Percentiles rank a stretch among this genome's conserved stretches.
phyloP scores from a whole-genome alignment of 2,113 vertebrate species.

The Gorsachius goisagi region DNA sequence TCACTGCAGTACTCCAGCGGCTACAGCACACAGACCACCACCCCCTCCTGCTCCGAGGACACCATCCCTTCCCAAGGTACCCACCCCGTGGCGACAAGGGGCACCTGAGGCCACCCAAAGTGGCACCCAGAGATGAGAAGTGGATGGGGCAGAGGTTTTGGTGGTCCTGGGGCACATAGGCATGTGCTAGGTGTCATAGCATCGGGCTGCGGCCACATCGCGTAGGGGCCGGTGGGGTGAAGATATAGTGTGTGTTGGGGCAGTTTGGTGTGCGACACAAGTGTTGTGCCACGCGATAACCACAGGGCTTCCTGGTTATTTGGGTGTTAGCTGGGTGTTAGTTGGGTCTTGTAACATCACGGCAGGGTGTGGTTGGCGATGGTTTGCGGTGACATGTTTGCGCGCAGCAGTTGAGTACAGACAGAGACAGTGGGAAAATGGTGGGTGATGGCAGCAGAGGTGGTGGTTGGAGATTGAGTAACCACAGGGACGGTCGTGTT shows the following conservation, averaged over 20 bases:
- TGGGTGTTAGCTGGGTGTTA: not conserved
- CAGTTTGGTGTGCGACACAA: not conserved
- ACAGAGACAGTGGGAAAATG: not conserved
- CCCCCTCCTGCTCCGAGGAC: conserved; percentile 95
- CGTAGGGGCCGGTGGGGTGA: rapidly evolving
- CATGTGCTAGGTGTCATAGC: rapidly evolving
- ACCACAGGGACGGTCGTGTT: not conserved
- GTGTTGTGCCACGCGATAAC: rapidly evolving
- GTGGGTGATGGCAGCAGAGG: not conserved
- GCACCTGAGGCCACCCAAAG: not conserved
- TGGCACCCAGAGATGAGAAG: not conserved
- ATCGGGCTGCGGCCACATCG: rapidly evolving
- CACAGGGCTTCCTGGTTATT: not conserved
- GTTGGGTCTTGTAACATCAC: not conserved
- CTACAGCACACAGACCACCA: conserved; percentile 96
- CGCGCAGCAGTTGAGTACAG: not conserved
- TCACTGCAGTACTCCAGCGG: conserved; percentile 94
- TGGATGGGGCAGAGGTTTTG: not conserved
- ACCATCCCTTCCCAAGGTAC: conserved; percentile 97
- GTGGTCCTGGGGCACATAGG: not conserved
- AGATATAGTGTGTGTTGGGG: not conserved
- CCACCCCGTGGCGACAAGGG: rapidly evolving
- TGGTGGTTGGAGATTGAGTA: not conserved
- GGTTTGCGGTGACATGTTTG: not conserved
- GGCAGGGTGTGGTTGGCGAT: rapidly evolving